Percentiles rank a stretch among this genome's conserved stretches.
Evolutionary conservation across 2,113 vertebrate species (phyloP).

Genomic region (Gavialis gangeticus): DNA sequence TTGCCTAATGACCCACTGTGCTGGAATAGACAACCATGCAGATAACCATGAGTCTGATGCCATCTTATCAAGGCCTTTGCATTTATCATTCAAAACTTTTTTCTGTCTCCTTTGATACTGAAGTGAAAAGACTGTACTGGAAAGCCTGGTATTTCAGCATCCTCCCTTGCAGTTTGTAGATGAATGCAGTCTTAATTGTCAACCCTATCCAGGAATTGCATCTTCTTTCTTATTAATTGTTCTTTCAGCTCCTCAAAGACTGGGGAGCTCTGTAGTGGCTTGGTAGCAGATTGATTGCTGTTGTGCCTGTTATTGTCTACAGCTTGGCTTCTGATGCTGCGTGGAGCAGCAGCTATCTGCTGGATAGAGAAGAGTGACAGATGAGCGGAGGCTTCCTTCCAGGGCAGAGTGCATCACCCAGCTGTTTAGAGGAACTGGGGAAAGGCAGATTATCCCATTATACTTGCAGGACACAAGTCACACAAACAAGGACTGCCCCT

Average conservation of each 20-base stretch:
- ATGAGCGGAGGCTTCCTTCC: conserved; percentile 14
- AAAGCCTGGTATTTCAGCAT: background rate
- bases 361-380: background rate
- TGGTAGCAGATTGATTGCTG: background rate
- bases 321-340: conserved; percentile 78
- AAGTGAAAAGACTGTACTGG: background rate
- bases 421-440: conserved; percentile 32
- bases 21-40: background rate
- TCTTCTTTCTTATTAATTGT: background rate
- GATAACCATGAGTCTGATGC: background rate
- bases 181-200: background rate
- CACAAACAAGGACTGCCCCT: conserved; percentile 47
- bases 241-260: background rate
- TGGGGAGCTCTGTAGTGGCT: background rate
- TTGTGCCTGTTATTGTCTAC: background rate
- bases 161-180: background rate
- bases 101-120: background rate
- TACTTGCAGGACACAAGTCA: conserved; percentile 63
- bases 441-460: conserved; percentile 61
- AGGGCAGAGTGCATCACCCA: conserved; percentile 49
- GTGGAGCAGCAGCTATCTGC: conserved; percentile 32
- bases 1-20: background rate
- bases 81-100: background rate
- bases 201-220: background rate
- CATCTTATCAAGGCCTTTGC: conserved; percentile 15